These are phyloP conservation scores for Nansenia antarctica DNA, from an alignment of 2,113 vertebrate species.

Conservation along the genomic window DNA sequence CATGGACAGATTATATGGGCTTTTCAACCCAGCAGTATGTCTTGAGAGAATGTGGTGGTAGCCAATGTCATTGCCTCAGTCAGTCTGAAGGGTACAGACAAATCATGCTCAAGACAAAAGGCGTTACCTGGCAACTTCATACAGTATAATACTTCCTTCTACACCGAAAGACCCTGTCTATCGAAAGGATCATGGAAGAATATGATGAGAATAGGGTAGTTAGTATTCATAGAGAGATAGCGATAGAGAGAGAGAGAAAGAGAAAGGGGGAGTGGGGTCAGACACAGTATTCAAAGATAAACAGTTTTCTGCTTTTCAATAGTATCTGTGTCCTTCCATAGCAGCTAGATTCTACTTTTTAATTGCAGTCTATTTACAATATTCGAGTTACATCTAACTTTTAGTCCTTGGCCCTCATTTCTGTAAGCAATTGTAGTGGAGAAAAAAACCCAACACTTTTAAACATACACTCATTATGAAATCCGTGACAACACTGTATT, in stretches of 20 bases:
- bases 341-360: conserved; percentile 41
- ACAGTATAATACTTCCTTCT: conserved; percentile 34
- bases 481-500: background rate
- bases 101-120: conserved; percentile 47
- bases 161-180: conserved; percentile 27
- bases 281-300: background rate
- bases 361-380: background rate
- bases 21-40: conserved; percentile 35
- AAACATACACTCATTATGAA: background rate
- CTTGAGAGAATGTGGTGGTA: conserved; percentile 38
- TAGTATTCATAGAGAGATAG: conserved; percentile 12
- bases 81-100: conserved; percentile 54
- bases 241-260: background rate
- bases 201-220: conserved; percentile 11
- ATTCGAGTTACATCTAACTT: conserved; percentile 9
- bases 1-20: conserved; percentile 46
- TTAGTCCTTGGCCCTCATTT: conserved; percentile 11
- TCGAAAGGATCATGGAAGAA: background rate
- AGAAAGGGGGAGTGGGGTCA: too few species aligned
- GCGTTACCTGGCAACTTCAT: conserved; percentile 34
- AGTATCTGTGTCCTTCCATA: conserved; percentile 44
- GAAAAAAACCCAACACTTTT: background rate
- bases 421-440: conserved; percentile 11
- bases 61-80: conserved; percentile 45
- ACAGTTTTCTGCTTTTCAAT: background rate